phyloP scores from a whole-genome alignment of 2,888 invertebrate species.

The Eudemis profundana region DNA sequence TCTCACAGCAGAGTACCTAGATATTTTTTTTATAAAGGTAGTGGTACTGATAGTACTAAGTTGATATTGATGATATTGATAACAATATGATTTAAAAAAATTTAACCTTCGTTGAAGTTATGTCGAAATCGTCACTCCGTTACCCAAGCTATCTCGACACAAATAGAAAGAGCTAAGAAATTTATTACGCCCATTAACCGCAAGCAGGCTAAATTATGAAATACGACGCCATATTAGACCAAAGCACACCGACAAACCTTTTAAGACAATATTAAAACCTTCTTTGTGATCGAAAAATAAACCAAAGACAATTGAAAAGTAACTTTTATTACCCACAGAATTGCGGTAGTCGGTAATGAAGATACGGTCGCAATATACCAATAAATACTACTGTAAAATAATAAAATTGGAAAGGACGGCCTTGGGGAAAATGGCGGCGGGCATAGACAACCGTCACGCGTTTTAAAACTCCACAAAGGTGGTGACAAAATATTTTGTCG shows the following conservation, averaged over 20 bases:
- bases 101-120: background rate
- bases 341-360: constrained; percentile 72
- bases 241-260: constrained; percentile 42
- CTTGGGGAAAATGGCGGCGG: constrained; percentile 46
- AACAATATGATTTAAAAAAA: background rate
- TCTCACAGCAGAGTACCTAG: no score
- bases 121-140: background rate
- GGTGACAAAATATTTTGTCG: constrained; percentile 62
- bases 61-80: background rate
- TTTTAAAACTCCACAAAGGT: constrained; percentile 47
- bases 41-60: background rate
- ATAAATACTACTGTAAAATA: constrained; percentile 76
- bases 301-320: constrained; percentile 50
- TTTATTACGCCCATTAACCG: constrained; percentile 38
- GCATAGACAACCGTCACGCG: constrained; percentile 37
- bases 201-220: constrained; percentile 40
- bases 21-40: no score
- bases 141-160: background rate
- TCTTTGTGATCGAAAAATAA: constrained; percentile 13
- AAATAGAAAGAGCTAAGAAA: constrained; percentile 21
- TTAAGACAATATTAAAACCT: constrained; percentile 48
- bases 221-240: constrained; percentile 45
- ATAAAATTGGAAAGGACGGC: constrained; percentile 54
- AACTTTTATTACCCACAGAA: constrained; percentile 57
- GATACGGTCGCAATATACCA: constrained; percentile 69